A percentile compares a stretch with the other conserved stretches of the same genome.
Conservation (phyloP, 2,888 invertebrate species). For the Pomacea canaliculata region DNA sequence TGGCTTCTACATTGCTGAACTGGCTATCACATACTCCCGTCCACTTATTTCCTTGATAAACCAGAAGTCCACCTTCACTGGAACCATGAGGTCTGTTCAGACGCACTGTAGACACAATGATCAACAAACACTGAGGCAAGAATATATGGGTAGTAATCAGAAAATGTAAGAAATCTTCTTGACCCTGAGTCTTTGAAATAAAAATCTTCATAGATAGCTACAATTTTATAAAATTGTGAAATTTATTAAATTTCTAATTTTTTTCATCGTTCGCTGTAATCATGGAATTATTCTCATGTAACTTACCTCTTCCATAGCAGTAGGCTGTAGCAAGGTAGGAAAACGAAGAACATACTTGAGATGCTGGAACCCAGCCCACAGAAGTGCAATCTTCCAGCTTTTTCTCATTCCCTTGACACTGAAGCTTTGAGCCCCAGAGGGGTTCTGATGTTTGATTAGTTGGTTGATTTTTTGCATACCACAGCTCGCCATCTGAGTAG, state of each 20-base stretch:
- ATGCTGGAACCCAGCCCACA: constrained; percentile 50
- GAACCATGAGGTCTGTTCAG: constrained; percentile 16
- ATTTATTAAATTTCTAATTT: no score
- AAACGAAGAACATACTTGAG: constrained; percentile 43
- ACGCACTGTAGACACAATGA: background rate
- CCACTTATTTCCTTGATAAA: constrained; percentile 46
- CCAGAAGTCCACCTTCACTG: constrained; percentile 49
- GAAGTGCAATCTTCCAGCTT: constrained; percentile 54
- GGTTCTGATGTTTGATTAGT: constrained; percentile 41
- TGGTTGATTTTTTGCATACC: constrained; percentile 37
- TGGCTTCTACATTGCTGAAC: constrained; percentile 29
- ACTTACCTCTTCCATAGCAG: constrained; percentile 57
- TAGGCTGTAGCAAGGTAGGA: constrained; percentile 52
- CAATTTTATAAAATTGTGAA: no score
- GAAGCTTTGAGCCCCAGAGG: constrained; percentile 56
- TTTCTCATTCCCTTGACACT: constrained; percentile 53
- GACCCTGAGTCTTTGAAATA: no score
- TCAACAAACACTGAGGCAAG: no score
- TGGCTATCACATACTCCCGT: constrained; percentile 49
- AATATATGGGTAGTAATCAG: no score
- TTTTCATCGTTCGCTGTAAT: no score
- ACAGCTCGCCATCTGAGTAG: constrained; percentile 47
- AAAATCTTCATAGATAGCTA: background rate
- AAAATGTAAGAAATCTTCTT: no score
- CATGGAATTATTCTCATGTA: background rate